These are phyloP conservation scores for Larimichthys polyactis DNA, from an alignment of 2,113 vertebrate genomes.

Conservation along the genomic window DNA sequence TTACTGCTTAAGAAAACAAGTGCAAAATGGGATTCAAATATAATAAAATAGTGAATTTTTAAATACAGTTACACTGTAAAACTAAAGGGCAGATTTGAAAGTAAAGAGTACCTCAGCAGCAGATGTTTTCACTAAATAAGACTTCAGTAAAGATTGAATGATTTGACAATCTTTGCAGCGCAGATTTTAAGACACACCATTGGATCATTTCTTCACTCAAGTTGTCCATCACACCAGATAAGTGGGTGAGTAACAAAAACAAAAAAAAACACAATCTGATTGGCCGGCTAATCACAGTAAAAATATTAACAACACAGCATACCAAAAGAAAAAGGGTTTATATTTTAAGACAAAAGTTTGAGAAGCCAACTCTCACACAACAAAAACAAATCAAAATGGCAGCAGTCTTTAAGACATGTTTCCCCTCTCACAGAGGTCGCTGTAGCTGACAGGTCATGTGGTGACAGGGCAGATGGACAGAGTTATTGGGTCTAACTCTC, in stretches of 20 bases:
- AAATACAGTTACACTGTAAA: not conserved
- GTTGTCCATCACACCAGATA: conserved; percentile 19
- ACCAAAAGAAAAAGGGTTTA: conserved; percentile 22
- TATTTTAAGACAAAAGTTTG: conserved; percentile 38
- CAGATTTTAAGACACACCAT: conserved; percentile 60
- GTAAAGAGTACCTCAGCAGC: not conserved
- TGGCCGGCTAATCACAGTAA: conserved; percentile 61
- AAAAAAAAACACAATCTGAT: conserved; percentile 51
- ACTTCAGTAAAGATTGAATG: not conserved
- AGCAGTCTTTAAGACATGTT: conserved; percentile 67
- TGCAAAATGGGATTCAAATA: not conserved
- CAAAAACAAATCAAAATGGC: conserved; percentile 59
- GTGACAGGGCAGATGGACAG: not conserved
- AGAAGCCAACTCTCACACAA: conserved; percentile 36
- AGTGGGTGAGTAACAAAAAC: conserved; percentile 23
- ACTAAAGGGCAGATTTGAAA: not conserved
- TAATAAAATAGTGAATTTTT: not conserved
- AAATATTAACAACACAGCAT: conserved; percentile 57
- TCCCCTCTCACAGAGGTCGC: conserved; percentile 13
- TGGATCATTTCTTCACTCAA: conserved; percentile 31
- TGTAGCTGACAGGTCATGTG: conserved; percentile 9
- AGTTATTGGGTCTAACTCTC: conserved; percentile 43
- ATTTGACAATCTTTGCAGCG: conserved; percentile 55
- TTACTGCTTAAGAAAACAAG: conserved; percentile 3
- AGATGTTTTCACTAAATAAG: conserved; percentile 24